Conservation (phyloP, 2,888 invertebrate genomes). For the Poecilobothrus nobilitatus region DNA sequence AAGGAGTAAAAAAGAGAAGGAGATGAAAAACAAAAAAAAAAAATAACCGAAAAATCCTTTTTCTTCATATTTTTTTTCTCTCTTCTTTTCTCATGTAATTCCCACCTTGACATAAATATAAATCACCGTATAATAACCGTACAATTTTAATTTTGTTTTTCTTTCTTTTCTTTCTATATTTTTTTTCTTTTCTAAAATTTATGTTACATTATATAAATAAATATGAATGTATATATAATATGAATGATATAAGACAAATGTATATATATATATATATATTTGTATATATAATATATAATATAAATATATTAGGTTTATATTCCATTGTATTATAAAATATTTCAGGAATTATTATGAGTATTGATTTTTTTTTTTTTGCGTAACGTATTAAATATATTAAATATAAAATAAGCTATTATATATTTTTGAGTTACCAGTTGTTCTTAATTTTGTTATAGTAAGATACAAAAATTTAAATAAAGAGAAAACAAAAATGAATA, state of each 20-base stretch:
- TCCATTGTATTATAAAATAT: background rate
- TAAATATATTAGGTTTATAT: background rate
- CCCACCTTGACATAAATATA: conserved; percentile 6
- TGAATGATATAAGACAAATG: too few species aligned
- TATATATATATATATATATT: background rate
- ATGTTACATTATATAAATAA: background rate
- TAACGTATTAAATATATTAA: background rate
- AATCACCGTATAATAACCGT: conserved; percentile 6
- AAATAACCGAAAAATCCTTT: too few species aligned
- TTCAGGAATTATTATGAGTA: background rate
- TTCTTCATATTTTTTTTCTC: too few species aligned
- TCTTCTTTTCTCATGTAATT: conserved; percentile 3
- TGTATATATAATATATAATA: background rate
- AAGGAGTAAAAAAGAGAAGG: background rate
- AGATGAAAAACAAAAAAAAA: too few species aligned
- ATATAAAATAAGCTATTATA: background rate
- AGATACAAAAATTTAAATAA: too few species aligned
- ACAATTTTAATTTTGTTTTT: background rate
- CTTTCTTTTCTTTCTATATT: background rate
- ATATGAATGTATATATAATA: background rate
- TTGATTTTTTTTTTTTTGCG: conserved; percentile 6
- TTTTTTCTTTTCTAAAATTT: background rate
- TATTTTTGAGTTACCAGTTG: background rate
- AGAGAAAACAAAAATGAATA: too few species aligned
- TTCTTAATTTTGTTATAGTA: too few species aligned